These are phyloP conservation scores for Epinotia demarniana DNA, from an alignment of 2,888 invertebrate species.

Conservation along the genomic window DNA sequence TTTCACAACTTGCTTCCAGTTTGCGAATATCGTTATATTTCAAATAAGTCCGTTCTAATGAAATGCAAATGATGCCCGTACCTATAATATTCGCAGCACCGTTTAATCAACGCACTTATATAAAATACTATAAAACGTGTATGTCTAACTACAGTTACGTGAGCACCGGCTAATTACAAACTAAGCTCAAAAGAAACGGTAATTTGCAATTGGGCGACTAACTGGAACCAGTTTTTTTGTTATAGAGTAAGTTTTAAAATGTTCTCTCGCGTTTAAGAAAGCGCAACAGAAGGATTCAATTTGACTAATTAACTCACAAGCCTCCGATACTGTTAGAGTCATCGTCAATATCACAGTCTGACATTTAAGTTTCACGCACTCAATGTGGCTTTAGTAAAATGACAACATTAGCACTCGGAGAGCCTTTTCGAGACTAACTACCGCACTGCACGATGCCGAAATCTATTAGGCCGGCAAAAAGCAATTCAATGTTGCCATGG, in stretches of 20 bases:
- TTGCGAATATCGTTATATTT: no score
- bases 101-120: constrained; percentile 33
- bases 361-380: constrained; percentile 23
- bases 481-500: constrained; percentile 80
- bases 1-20: no score
- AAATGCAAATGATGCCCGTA: neutral
- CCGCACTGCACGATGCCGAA: constrained; percentile 49
- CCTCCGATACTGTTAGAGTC: constrained; percentile 35
- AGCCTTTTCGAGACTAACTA: constrained; percentile 45
- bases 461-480: constrained; percentile 52
- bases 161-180: constrained; percentile 46
- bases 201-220: constrained; percentile 43
- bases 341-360: constrained; percentile 25
- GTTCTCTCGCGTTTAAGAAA: constrained; percentile 46
- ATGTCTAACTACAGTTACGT: constrained; percentile 42
- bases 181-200: constrained; percentile 45
- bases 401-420: constrained; percentile 48
- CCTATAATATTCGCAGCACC: constrained; percentile 21
- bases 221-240: constrained; percentile 45
- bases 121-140: constrained; percentile 38
- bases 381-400: neutral
- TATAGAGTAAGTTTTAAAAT: constrained; percentile 37
- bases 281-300: constrained; percentile 47
- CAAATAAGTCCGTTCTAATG: neutral
- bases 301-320: constrained; percentile 48